Evolutionary conservation across 2,113 vertebrate species (phyloP), one percentile per base, ranked within the genome.

Genomic region (Ancistrus triradiatus): DNA sequence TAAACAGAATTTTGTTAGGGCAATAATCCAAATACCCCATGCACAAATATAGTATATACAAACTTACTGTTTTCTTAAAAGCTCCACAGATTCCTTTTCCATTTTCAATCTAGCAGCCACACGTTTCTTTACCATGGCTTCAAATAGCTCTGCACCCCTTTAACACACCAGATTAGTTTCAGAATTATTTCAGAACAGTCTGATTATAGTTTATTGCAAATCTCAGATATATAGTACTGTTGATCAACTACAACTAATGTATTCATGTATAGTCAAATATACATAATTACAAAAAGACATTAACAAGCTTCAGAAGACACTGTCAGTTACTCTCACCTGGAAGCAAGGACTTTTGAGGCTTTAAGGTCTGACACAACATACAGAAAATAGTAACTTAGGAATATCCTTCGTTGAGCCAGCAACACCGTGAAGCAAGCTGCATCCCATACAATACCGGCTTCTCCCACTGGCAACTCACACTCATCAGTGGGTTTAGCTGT

Each of bases 381-480:
- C 13, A 91, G 85, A 68, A 86, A 90, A 59, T 87, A 86, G 69
- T 86, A 88, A 73, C 88, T 91, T 58, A 83, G 86, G 63, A 91
- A 92, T 48, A 86, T 77, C 17, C 83, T 79, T 13, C 80, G 66
- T 74, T 88, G 90, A 7, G 73, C 79, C 66, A 90, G 75, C 28
- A 92, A 83, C 47, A 90, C 83, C 6, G 77, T 82, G 73, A 90
- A 89, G 51, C 87, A 87, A 55, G 85, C 81, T 0, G 81, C 84
- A 8, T 89, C 90, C 90, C 89, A 88, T 4, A 90, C 77, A 1
- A 90, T 83, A 7, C 90, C 88, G 0, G 82, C 86, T 58, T 92
- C 89, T 1, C 86, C 81, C 44, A 80, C 83, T 0, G 87, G 88
- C 43, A 88, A 66, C 64, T 89, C 90, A 22, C 85, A 88, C 35